Conservation (phyloP, 2,888 invertebrate genomes). For the Melitaea athalia region DNA sequence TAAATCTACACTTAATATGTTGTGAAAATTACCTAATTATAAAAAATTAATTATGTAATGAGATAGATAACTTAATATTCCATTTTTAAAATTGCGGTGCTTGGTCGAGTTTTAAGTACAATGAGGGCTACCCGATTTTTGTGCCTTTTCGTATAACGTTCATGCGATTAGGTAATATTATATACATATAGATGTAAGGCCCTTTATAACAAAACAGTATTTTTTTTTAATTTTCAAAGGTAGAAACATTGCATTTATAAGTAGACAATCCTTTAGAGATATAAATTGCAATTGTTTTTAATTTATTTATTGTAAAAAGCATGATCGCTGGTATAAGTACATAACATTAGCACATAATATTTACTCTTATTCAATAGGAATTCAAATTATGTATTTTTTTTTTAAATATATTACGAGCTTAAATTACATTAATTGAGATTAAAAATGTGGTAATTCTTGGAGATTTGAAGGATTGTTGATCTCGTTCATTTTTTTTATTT, state of each 20-base stretch:
- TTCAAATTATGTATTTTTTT: not conserved
- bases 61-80: not conserved
- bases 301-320: not conserved
- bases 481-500: constrained; percentile 1
- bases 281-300: not conserved
- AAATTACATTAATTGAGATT: constrained; percentile 21
- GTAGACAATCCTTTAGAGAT: not conserved
- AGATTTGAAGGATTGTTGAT: constrained; percentile 22
- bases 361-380: not conserved
- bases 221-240: constrained; percentile 3
- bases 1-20: not conserved
- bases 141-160: constrained; percentile 34
- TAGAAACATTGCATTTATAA: not conserved
- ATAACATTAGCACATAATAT: not conserved
- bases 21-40: not conserved
- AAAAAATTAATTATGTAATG: not conserved
- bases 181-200: constrained; percentile 32
- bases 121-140: constrained; percentile 19
- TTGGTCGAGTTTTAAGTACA: not conserved
- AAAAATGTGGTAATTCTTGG: constrained; percentile 6
- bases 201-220: constrained; percentile 8
- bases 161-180: constrained; percentile 26
- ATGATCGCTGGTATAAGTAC: not conserved
- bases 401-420: constrained; percentile 6
- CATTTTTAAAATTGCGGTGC: constrained; percentile 1